Evolutionary conservation across 2,888 invertebrate species (phyloP), one percentile per base, ranked within the genome.

Genomic region (Tinea semifulvella): DNA sequence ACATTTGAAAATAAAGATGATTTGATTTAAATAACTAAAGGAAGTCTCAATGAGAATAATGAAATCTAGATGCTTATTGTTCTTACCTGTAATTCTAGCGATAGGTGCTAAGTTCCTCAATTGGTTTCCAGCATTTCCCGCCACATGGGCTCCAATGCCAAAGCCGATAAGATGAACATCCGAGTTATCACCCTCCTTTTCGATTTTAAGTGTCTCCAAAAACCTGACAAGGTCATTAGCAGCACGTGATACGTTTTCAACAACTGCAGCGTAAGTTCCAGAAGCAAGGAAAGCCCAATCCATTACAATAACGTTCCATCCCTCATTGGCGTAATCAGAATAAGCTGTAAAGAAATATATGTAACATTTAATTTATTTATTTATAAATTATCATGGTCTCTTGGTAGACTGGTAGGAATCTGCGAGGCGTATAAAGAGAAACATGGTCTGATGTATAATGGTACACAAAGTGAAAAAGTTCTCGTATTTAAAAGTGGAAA

Each of bases 161-260:
- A 50, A 50, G 6, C 49, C 49, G 10, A 50, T 42, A 8, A 50
- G 35, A 18, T 50, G 49, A 14, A 48, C 13, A 13, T 40, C 40
- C 5, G n/a, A 8, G 6, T 40, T 22, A n/a, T n/a, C n/a, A 18
- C 19, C 18, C 7, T 18, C 8, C n/a, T 5, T 13, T 20, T 22
- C 22, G 11, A 22, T 13, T 5, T 13, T 40, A 8, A 40, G 22
- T n/a, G 20, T 13, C n/a, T 22, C 22, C 19, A 40, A n/a, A 20
- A 40, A 13, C n/a, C 22, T 40, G 40, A 22, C 40, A 1, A 40
- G 20, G 11, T 40, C 22, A 40, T 22, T 13, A 14, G 22, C 40
- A 13, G 22, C 22, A 2, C 22, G 20, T n/a, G 13, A 22, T 3
- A 40, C 22, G 19, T 40, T 40, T 3, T 40, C 3, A 2, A 40